phyloP scores from a whole-genome alignment of 23 tunicate genomes.

The Oikopleura dioica region DNA sequence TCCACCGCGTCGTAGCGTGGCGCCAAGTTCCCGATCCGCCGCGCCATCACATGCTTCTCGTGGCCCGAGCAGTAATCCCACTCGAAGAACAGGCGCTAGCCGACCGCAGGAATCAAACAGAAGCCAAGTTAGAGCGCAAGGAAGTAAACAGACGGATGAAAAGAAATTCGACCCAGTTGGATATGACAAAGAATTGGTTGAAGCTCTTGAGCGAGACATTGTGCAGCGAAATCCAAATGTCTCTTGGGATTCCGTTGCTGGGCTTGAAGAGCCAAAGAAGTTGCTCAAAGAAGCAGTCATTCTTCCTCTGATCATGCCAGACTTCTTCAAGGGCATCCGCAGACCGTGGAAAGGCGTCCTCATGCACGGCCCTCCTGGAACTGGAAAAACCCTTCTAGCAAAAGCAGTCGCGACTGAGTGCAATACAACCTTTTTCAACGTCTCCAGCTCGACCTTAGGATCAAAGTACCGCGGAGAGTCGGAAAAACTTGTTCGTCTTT shows the following conservation, averaged over 20 bases:
- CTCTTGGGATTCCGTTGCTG: slow-evolving; percentile 67
- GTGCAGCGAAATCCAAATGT: slow-evolving; percentile 70
- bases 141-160: no score
- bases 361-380: slow-evolving; percentile 92
- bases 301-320: slow-evolving; percentile 72
- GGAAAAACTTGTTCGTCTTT: slow-evolving; percentile 55
- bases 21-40: no score
- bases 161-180: slow-evolving; percentile 62
- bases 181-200: slow-evolving; percentile 78
- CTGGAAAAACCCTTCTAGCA: slow-evolving; percentile 76
- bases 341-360: slow-evolving; percentile 89
- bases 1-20: no score
- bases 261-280: slow-evolving; percentile 52
- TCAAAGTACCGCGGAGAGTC: slow-evolving; percentile 94
- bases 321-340: slow-evolving; percentile 72
- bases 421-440: slow-evolving; percentile 85
- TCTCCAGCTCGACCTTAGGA: slow-evolving; percentile 70
- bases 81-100: no score
- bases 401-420: slow-evolving; percentile 98
- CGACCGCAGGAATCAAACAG: no score
- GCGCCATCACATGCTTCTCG: no score
- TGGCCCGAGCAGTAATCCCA: no score
- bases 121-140: no score
- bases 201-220: slow-evolving; percentile 60
- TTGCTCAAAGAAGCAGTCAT: slow-evolving; percentile 79